Conservation (phyloP, 92 coral and sea anemone species). For the Zoanthus sociatus region DNA sequence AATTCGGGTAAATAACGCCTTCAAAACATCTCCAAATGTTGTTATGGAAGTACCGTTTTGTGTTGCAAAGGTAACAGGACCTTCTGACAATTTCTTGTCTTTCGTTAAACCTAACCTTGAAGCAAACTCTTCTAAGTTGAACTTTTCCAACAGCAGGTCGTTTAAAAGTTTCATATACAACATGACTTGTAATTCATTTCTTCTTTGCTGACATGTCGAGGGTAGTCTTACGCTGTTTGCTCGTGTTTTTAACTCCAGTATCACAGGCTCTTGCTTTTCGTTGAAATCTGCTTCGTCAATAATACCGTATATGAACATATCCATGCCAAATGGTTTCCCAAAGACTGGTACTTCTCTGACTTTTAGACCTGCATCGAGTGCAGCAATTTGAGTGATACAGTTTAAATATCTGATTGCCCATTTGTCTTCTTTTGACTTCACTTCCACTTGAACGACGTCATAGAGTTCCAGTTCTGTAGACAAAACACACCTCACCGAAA, state of each 20-base stretch:
- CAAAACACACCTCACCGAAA: neutral
- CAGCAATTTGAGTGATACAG: slow-evolving; percentile 69
- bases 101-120: slow-evolving; percentile 47
- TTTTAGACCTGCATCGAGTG: slow-evolving; percentile 60
- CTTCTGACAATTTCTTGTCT: slow-evolving; percentile 52
- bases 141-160: slow-evolving; percentile 58
- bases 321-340: slow-evolving; percentile 70
- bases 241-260: slow-evolving; percentile 72
- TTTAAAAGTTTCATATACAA: slow-evolving; percentile 66
- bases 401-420: slow-evolving; percentile 69
- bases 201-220: slow-evolving; percentile 62
- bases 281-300: slow-evolving; percentile 68
- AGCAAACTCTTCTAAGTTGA: slow-evolving; percentile 23
- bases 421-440: slow-evolving; percentile 68
- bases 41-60: slow-evolving; percentile 41
- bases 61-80: slow-evolving; percentile 58
- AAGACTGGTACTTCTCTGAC: slow-evolving; percentile 73
- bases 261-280: slow-evolving; percentile 57
- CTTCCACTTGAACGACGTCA: slow-evolving; percentile 60
- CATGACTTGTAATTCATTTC: slow-evolving; percentile 61
- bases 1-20: slow-evolving; percentile 49
- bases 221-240: slow-evolving; percentile 49
- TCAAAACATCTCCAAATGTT: slow-evolving; percentile 52
- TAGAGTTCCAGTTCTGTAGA: slow-evolving; percentile 64
- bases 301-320: slow-evolving; percentile 68